Base-by-base conservation (phyloP, 2,113 vertebrate species). In the Tenebrosternarchus preto region DNA sequence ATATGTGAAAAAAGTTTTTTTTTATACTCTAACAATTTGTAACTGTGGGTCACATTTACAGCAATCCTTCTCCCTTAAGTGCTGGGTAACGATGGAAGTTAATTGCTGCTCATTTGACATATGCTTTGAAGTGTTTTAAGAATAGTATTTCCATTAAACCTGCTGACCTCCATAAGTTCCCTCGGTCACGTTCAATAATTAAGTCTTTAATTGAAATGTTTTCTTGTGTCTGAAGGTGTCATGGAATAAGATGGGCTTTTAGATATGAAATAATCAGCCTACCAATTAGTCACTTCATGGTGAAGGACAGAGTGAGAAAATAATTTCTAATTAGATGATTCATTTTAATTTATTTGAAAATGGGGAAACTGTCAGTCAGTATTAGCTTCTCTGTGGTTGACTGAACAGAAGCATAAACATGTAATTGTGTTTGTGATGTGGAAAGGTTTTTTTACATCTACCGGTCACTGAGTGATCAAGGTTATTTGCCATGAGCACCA, bases 231-330 rank as follows among this genome's bases (percentile, higher is more conserved):
- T 90, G 87, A 84, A 80, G 76, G 79, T 73, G 86, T 83, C 83
- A 83, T 78, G 88, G 88, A 78, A 82, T 82, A 78, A 83, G 87
- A 93, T 92, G 92, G 91, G 88, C 85, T 79, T 85, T 83, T 87
- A 83, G 81, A 87, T 87, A 84, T 88, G 81, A 88, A 93, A 91
- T 85, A 90, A 91, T 91, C 89, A 89, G 90, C 86, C 87, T 78
- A 84, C 85, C 89, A 90, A 91, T 93, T 88, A 93, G 90, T 89
- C 88, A 88, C 89, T 89, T 92, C 89, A 91, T 90, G 91, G 91
- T 91, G 91, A 92, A 90, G 85, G 89, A 90, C 85, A 86, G 85
- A 87, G 88, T 80, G 85, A 89, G 86, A 88, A 91, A 90, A 88
- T 85, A 82, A 85, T 82, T 66, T 73, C 81, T 91, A 91, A 93